Conservation (phyloP, 2,113 vertebrate species). For the Centrocercus urophasianus region DNA sequence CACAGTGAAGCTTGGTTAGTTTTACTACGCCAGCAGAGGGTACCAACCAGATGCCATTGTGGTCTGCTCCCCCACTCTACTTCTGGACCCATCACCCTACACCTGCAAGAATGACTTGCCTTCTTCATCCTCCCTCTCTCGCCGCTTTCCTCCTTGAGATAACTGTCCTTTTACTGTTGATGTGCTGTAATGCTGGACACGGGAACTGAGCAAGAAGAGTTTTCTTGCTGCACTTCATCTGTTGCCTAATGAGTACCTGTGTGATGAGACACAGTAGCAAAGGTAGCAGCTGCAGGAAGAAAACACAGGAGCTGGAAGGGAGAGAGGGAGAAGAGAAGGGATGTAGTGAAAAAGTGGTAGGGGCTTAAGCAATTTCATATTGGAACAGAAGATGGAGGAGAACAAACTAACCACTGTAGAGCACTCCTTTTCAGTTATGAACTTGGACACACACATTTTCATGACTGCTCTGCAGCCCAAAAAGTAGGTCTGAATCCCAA, state of each 20-base stretch:
- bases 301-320: not conserved
- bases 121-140: not conserved
- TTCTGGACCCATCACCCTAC: not conserved
- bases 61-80: not conserved
- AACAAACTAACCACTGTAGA: not conserved
- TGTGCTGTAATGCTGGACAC: not conserved
- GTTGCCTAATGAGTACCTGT: not conserved
- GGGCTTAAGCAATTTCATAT: not conserved
- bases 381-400: not conserved
- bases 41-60: not conserved
- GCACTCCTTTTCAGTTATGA: fast-evolving
- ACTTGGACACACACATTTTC: not conserved
- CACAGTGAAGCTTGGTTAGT: not conserved
- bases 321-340: not conserved
- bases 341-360: not conserved
- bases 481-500: not conserved
- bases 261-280: not conserved
- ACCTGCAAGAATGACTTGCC: not conserved
- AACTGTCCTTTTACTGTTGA: not conserved
- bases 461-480: not conserved
- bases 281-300: not conserved
- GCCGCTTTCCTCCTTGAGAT: not conserved
- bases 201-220: not conserved
- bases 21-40: not conserved
- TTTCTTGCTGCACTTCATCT: not conserved